Evolutionary conservation across 2,797 vertebrate species (phyloP).

Genomic region (Leuciscus waleckii): DNA sequence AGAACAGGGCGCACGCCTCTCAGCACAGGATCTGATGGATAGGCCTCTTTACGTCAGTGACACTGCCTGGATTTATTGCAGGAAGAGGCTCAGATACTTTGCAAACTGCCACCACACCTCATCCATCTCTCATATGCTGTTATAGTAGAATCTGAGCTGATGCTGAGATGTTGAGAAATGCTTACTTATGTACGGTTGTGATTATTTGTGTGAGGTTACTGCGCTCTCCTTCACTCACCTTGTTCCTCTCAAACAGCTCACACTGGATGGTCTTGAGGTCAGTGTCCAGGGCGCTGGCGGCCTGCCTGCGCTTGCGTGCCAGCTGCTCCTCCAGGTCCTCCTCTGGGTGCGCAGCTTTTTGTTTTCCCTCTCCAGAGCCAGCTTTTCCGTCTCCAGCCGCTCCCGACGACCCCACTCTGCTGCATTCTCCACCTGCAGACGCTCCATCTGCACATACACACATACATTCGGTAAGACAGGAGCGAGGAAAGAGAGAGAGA

Average conservation of each 20-base stretch:
- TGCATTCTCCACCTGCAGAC: conserved; percentile 93
- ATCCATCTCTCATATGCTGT: conserved; percentile 10
- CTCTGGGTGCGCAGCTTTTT: conserved; percentile 90
- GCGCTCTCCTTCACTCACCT: conserved; percentile 77
- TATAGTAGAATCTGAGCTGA: not conserved
- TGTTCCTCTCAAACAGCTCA: conserved; percentile 94
- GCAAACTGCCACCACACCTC: conserved; percentile 14
- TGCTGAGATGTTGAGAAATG: not conserved
- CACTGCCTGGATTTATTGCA: conserved; percentile 35
- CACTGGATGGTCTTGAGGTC: conserved; percentile 94
- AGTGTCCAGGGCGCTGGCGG: conserved; percentile 87
- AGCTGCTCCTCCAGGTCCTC: conserved; percentile 95
- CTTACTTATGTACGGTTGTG: not conserved
- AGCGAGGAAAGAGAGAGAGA: not conserved
- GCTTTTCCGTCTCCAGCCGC: conserved; percentile 94
- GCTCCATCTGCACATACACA: conserved; percentile 87
- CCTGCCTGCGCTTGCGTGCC: conserved; percentile 88
- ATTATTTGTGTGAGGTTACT: conserved; percentile 21
- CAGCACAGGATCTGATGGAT: conserved; percentile 33
- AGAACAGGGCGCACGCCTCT: not conserved
- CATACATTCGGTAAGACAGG: not conserved
- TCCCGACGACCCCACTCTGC: conserved; percentile 95
- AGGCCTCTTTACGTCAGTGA: conserved; percentile 20
- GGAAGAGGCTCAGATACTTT: conserved; percentile 16
- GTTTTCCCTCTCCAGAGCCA: conserved; percentile 94